phyloP scores from a whole-genome alignment of 1,140 invertebrate genomes.

The Zaprionus ornatus region DNA sequence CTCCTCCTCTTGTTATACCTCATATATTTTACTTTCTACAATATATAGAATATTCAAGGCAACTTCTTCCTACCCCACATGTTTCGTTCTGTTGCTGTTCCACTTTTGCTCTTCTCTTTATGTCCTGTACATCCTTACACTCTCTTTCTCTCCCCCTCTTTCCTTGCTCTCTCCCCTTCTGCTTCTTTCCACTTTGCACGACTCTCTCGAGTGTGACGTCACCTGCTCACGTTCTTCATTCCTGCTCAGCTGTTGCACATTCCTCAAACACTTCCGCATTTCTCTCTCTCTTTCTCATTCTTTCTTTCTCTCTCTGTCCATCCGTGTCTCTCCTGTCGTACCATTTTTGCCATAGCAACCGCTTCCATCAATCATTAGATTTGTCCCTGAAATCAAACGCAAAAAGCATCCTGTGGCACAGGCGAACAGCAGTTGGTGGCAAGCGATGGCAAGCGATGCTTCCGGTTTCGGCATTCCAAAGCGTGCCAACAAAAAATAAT shows the following conservation, averaged over 20 bases:
- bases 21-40: too few species aligned
- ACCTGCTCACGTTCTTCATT: neutral
- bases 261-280: neutral
- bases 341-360: slow-evolving; percentile 71
- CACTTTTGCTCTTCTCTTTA: neutral
- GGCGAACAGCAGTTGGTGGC: slow-evolving; percentile 58
- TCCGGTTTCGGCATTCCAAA: slow-evolving; percentile 56
- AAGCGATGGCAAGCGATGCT: slow-evolving; percentile 40
- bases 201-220: neutral
- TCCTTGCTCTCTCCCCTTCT: too few species aligned
- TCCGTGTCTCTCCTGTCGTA: slow-evolving; percentile 12
- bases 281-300: neutral
- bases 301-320: neutral
- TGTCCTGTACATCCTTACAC: neutral
- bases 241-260: neutral
- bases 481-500: slow-evolving; percentile 29
- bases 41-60: too few species aligned
- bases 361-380: slow-evolving; percentile 77
- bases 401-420: slow-evolving; percentile 77
- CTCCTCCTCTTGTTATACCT: too few species aligned
- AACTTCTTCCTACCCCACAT: neutral
- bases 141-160: neutral
- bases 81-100: neutral
- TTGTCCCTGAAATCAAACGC: slow-evolving; percentile 83
- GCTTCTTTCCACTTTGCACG: neutral